A percentile compares a stretch with the other conserved stretches of the same genome.
These are phyloP conservation scores for Ailuropoda melanoleuca DNA, from an alignment of 2,113 vertebrate genomes.

Conservation along the genomic window DNA sequence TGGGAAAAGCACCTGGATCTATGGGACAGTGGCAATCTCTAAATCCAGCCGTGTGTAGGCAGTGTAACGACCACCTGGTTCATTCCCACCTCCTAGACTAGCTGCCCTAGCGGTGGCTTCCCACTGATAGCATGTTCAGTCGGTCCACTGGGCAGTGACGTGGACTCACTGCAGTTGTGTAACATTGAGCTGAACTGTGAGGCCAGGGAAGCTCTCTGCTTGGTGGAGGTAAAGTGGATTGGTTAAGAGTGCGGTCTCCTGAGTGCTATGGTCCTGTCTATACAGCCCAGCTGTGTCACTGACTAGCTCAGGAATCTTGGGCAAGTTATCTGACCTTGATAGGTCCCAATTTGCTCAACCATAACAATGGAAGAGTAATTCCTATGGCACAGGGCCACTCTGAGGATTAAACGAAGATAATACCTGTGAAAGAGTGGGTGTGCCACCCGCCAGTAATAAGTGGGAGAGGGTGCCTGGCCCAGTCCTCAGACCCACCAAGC, in stretches of 20 bases:
- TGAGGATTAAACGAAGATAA: background rate
- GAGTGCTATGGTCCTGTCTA: background rate
- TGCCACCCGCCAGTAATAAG: too few relatives aligned
- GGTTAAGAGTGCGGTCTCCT: background rate
- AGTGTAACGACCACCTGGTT: fast-evolving
- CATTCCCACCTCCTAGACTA: background rate
- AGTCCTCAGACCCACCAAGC: background rate
- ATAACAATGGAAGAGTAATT: background rate
- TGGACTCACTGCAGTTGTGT: background rate
- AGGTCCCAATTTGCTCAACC: too few relatives aligned
- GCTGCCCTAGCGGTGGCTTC: background rate
- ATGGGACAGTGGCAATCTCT: background rate
- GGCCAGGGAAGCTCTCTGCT: background rate
- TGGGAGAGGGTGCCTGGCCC: background rate
- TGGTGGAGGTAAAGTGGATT: background rate
- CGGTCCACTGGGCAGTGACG: fast-evolving
- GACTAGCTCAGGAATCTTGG: background rate
- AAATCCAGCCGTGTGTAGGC: fast-evolving
- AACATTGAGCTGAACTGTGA: fast-evolving
- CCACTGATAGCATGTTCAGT: background rate
- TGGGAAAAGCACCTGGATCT: background rate
- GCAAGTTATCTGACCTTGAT: background rate
- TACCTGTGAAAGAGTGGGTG: too few relatives aligned
- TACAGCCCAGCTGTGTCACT: background rate
- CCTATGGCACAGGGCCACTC: background rate